Percentiles rank a stretch among this genome's conserved stretches.
phyloP scores from a whole-genome alignment of 2,888 invertebrate species.

The Dermolepida albohirtum region DNA sequence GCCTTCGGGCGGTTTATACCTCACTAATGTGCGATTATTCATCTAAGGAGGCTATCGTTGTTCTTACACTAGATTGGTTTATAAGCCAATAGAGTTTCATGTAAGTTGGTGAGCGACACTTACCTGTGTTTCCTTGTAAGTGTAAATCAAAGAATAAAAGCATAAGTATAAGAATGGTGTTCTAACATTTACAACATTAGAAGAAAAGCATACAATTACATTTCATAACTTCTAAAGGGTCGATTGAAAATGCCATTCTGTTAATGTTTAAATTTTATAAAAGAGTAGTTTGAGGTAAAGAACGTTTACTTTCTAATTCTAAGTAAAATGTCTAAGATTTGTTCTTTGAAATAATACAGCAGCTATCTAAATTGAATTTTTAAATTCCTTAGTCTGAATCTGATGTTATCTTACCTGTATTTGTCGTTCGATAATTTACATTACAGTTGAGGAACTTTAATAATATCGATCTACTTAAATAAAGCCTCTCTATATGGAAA shows the following conservation, averaged over 20 bases:
- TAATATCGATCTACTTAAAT: conserved; percentile 10
- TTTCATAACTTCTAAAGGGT: not conserved
- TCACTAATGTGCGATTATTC: too few relatives aligned
- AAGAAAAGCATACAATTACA: too few relatives aligned
- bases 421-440: conserved; percentile 7
- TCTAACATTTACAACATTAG: too few relatives aligned
- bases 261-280: not conserved
- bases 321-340: not conserved
- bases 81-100: too few relatives aligned
- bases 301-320: not conserved
- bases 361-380: conserved; percentile 8
- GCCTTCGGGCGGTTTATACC: too few relatives aligned
- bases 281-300: not conserved
- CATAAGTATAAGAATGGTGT: too few relatives aligned
- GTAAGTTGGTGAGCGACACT: too few relatives aligned
- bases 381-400: not conserved
- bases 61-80: too few relatives aligned
- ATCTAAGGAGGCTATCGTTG: too few relatives aligned
- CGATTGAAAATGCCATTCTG: not conserved
- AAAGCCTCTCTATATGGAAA: conserved; percentile 3
- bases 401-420: conserved; percentile 11
- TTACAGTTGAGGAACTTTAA: not conserved
- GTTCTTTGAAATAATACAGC: not conserved
- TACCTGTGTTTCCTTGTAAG: too few relatives aligned
- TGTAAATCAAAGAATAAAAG: too few relatives aligned